A percentile compares a stretch with the other conserved stretches of the same genome.
Conservation (phyloP, 1,140 invertebrate genomes). For the Varroa destructor region DNA sequence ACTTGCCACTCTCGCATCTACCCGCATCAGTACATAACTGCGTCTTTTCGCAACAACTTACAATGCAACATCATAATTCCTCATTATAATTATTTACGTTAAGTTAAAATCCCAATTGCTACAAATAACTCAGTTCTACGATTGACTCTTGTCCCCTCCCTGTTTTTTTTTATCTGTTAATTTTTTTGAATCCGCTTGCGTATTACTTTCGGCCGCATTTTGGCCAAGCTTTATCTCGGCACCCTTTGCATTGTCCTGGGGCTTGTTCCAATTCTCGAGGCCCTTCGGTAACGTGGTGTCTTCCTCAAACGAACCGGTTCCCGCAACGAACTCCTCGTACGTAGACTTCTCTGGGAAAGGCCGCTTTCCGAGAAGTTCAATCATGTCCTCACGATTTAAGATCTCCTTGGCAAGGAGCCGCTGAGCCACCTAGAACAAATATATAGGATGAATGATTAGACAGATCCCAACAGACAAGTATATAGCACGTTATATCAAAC, state of each 20-base stretch:
- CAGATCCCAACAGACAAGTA: conserved; percentile 16
- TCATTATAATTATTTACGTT: too few species aligned
- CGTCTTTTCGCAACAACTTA: too few species aligned
- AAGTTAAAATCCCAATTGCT: too few species aligned
- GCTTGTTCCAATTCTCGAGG: conserved; percentile 78
- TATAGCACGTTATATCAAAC: background rate
- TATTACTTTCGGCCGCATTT: background rate
- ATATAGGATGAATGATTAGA: conserved; percentile 22
- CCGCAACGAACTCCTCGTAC: conserved; percentile 98
- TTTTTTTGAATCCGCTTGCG: background rate
- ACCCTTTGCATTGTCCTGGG: conserved; percentile 32
- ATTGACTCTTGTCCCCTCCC: background rate
- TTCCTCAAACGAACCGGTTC: conserved; percentile 93
- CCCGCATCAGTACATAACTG: too few species aligned
- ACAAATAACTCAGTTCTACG: background rate
- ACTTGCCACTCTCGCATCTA: too few species aligned
- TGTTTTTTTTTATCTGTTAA: background rate
- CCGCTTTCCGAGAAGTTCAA: conserved; percentile 78
- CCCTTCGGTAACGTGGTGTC: conserved; percentile 89
- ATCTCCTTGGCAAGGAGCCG: conserved; percentile 87
- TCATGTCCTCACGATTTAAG: conserved; percentile 91
- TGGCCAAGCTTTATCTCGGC: conserved; percentile 17
- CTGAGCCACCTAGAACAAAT: conserved; percentile 61
- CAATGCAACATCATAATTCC: too few species aligned
- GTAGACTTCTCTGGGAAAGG: conserved; percentile 98